Evolutionary conservation across 2,797 vertebrate species (phyloP), one percentile per base, ranked within the genome.

Genomic region (Loriculus beryllinus): DNA sequence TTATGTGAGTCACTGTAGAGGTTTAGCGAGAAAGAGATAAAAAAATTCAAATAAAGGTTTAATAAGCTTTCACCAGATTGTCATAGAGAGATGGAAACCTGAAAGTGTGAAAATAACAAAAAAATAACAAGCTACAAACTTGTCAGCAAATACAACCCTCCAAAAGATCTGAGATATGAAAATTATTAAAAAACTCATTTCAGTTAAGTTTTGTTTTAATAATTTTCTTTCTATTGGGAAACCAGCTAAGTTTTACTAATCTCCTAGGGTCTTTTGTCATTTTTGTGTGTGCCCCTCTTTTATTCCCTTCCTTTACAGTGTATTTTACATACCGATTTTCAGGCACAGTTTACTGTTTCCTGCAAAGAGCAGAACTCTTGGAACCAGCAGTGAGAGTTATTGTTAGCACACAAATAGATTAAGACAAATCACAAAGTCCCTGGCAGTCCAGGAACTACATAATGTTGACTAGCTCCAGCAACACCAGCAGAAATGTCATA

Each of bases 371-470:
- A 89, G 86, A 97, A 94, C 95, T 96, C 17, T 7, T 79, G 64
- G 81, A 97, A 94, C 80, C 75, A 96, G 94, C 91, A 96, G 95
- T 89, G 91, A 86, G 96, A 97, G 92, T 97, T 97, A 97, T 95
- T 97, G 96, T 97, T 97, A 97, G 92, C 93, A 93, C 94, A 97
- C 95, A 98, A 97, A 98, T 95, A 97, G 96, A 93, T 92, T 93
- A 95, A 97, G 96, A 97, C 95, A 97, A 96, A 97, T 96, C 33
- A 0, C 97, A 96, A 97, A 97, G 84, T 97, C 96, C 95, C 96
- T 89, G 86, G 86, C 97, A 97, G 97, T 97, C 95, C 94, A 95
- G 92, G 94, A 95, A 86, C 95, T 97, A 54, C 85, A 92, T 96
- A 98, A 95, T 63, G 83, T 97, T 97, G 96, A 97, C 91, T 93